phyloP scores from a whole-genome alignment of 2,797 vertebrate genomes.

The Lacerta agilis region DNA sequence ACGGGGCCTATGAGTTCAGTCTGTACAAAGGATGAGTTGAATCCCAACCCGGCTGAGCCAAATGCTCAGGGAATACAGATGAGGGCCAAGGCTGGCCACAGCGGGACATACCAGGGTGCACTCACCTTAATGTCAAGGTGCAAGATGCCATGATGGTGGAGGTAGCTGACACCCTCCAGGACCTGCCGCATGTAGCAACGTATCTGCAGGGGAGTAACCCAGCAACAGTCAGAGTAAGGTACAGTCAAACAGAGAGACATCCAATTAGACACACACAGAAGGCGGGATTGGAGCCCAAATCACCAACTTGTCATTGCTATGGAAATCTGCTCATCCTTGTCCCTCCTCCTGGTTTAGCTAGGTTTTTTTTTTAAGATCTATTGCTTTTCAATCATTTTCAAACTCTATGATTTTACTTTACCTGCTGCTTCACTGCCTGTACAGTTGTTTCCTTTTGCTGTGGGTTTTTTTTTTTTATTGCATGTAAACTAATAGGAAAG shows the following conservation, averaged over 20 bases:
- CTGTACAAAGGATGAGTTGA: not conserved
- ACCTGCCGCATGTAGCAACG: constrained; percentile 89
- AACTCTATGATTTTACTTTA: not conserved
- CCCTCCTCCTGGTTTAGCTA: not conserved
- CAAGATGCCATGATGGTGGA: constrained; percentile 67
- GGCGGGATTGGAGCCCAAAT: not conserved
- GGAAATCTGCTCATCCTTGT: not conserved
- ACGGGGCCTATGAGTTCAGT: not conserved
- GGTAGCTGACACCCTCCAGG: constrained; percentile 83
- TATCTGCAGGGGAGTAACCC: constrained; percentile 42
- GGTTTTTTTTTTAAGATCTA: not conserved
- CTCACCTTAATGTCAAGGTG: constrained; percentile 85
- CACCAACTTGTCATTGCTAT: not conserved
- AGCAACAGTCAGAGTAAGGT: not conserved
- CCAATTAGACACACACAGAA: not conserved
- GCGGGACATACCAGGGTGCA: not conserved
- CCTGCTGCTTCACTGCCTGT: not conserved
- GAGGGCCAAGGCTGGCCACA: not conserved
- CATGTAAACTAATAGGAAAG: not conserved
- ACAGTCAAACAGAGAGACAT: not conserved
- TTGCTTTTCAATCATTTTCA: not conserved
- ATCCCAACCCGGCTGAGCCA: not conserved
- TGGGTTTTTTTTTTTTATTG: not conserved
- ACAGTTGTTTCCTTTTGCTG: not conserved
- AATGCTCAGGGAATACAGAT: not conserved